These are phyloP conservation scores for Gerosis bhagava DNA, from an alignment of 2,888 invertebrate species.

Conservation along the genomic window DNA sequence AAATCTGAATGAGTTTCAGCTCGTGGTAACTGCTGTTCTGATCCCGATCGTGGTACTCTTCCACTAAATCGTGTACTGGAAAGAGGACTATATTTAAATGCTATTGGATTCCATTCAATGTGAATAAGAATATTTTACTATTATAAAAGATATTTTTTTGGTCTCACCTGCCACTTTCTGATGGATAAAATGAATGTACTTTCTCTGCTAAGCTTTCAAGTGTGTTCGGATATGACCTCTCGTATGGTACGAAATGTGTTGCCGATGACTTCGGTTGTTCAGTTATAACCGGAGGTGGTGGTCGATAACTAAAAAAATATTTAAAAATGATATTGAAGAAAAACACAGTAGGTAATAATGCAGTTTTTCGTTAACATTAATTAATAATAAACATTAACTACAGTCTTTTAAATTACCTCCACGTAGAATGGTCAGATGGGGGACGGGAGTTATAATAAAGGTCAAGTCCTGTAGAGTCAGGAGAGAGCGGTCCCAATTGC, in stretches of 20 bases:
- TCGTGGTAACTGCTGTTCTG: conserved; percentile 94
- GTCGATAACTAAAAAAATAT: conserved; percentile 84
- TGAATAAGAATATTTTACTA: neutral
- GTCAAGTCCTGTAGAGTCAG: conserved; percentile 86
- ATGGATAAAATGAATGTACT: conserved; percentile 92
- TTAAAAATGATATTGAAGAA: no score
- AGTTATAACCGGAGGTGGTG: conserved; percentile 94
- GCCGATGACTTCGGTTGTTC: conserved; percentile 92
- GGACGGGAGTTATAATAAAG: conserved; percentile 92
- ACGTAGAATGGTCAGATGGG: conserved; percentile 80
- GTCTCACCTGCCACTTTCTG: conserved; percentile 65
- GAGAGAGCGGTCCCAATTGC: conserved; percentile 86
- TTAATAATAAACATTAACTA: no score
- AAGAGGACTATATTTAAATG: no score
- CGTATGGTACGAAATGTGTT: conserved; percentile 94
- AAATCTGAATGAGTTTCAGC: conserved; percentile 93
- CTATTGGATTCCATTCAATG: no score
- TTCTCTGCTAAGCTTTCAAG: conserved; percentile 96
- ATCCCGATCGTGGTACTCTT: conserved; percentile 92
- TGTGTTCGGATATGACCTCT: conserved; percentile 93
- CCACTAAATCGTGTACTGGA: conserved; percentile 68
- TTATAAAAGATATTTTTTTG: no score
- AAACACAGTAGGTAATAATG: no score
- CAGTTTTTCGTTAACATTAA: no score
- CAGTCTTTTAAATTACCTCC: no score